These are phyloP conservation scores for Lepus americanus DNA, from an alignment of 2,113 vertebrate genomes.

Conservation along the genomic window DNA sequence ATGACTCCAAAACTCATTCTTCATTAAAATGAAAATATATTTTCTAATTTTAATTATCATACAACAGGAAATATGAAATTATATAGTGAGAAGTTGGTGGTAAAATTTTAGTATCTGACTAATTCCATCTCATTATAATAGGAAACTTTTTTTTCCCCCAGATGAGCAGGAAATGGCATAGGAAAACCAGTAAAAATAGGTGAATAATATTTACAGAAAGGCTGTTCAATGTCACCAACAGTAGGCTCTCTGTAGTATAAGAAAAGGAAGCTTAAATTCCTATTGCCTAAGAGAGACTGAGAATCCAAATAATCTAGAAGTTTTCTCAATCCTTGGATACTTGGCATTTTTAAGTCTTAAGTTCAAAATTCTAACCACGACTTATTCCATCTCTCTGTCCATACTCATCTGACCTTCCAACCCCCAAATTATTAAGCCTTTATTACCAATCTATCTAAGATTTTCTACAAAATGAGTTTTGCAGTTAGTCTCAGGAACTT, in stretches of 20 bases:
- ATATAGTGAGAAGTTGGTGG: slow-evolving; percentile 15
- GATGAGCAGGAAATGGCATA: neutral
- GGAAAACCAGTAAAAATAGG: neutral
- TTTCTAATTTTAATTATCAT: slow-evolving; percentile 35
- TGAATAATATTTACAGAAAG: neutral
- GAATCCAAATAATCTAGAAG: neutral
- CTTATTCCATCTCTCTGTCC: neutral
- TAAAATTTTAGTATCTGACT: neutral
- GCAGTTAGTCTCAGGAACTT: neutral
- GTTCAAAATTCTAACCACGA: neutral
- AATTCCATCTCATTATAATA: neutral
- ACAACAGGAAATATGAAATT: slow-evolving; percentile 44
- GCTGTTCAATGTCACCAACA: neutral
- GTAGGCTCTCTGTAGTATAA: neutral
- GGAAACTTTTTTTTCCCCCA: neutral
- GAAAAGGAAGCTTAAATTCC: neutral
- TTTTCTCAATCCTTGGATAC: neutral
- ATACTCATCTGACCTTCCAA: neutral
- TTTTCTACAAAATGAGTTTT: neutral
- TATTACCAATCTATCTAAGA: neutral
- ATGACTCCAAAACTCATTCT: slow-evolving; percentile 5
- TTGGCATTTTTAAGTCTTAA: neutral
- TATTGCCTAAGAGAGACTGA: neutral
- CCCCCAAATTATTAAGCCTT: neutral
- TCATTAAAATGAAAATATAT: neutral